Evolutionary conservation across 2,888 invertebrate species (phyloP).

Genomic region (Sphecodes monilicornis): DNA sequence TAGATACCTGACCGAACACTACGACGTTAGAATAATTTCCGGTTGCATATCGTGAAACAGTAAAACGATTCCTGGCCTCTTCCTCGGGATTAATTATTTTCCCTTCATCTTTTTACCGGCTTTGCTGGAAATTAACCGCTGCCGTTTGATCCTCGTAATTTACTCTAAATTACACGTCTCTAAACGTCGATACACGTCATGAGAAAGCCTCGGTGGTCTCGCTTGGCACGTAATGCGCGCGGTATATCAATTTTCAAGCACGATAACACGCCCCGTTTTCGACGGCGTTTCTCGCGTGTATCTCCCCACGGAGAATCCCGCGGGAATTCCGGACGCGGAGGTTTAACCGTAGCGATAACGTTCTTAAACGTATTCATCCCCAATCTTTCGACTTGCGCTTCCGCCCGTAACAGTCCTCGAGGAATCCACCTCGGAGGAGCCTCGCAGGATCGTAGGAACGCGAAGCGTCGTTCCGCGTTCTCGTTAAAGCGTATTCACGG

Average conservation of each 20-base stretch:
- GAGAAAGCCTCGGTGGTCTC: slow-evolving; percentile 40
- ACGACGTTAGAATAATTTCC: slow-evolving; percentile 1
- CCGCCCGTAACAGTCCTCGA: background rate
- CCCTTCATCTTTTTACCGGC: background rate
- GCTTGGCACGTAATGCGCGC: slow-evolving; percentile 58
- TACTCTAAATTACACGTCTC: slow-evolving; percentile 60
- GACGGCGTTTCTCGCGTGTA: slow-evolving; percentile 15
- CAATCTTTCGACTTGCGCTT: slow-evolving; percentile 51
- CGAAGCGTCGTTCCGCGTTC: slow-evolving; percentile 32
- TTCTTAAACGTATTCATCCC: slow-evolving; percentile 69
- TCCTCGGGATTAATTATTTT: slow-evolving; percentile 18
- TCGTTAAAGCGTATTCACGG: slow-evolving; percentile 39
- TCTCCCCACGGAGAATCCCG: slow-evolving; percentile 11
- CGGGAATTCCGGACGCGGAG: slow-evolving; percentile 42
- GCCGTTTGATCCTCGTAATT: slow-evolving; percentile 52
- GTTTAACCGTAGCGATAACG: slow-evolving; percentile 59
- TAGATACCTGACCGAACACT: background rate
- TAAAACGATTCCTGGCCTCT: background rate
- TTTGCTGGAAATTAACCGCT: slow-evolving; percentile 1
- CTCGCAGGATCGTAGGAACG: slow-evolving; percentile 7
- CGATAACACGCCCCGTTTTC: slow-evolving; percentile 65
- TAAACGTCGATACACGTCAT: slow-evolving; percentile 38
- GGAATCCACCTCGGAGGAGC: background rate
- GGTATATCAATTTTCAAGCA: slow-evolving; percentile 65
- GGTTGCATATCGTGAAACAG: background rate